These are phyloP conservation scores for Adelphocoris suturalis DNA, from an alignment of 2,888 invertebrate genomes.

Conservation along the genomic window DNA sequence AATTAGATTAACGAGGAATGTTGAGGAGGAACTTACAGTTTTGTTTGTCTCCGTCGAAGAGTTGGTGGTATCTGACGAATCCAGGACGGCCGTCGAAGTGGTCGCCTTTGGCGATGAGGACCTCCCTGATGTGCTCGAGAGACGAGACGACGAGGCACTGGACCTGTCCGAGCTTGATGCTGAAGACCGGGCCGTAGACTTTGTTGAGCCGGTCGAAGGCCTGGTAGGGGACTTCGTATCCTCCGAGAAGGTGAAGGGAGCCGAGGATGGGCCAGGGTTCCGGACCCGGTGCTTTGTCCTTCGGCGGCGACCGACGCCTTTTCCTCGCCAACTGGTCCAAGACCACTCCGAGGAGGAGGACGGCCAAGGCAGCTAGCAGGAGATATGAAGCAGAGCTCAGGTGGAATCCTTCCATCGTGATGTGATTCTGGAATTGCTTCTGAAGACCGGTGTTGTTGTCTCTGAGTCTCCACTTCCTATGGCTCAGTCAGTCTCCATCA, in stretches of 20 bases:
- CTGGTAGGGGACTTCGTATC: conserved; percentile 83
- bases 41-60: conserved; percentile 84
- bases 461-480: conserved; percentile 74
- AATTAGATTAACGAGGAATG: too few species aligned
- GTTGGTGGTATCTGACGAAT: conserved; percentile 82
- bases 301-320: conserved; percentile 73
- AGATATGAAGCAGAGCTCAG: conserved; percentile 75
- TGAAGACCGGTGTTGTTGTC: conserved; percentile 72
- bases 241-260: conserved; percentile 81
- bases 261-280: conserved; percentile 82
- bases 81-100: conserved; percentile 84
- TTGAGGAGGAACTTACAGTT: conserved; percentile 83
- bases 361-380: conserved; percentile 73
- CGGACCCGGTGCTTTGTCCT: conserved; percentile 80
- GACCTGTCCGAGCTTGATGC: conserved; percentile 81
- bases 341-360: conserved; percentile 62
- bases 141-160: conserved; percentile 82
- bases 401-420: conserved; percentile 73
- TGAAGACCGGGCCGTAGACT: conserved; percentile 81
- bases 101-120: conserved; percentile 81
- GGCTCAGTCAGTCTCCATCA: conserved; percentile 59
- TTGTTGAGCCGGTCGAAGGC: conserved; percentile 81
- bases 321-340: conserved; percentile 55
- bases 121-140: conserved; percentile 82
- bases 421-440: conserved; percentile 25